Conservation (phyloP, 2,797 vertebrate genomes). For the Sebastes hubbsi region DNA sequence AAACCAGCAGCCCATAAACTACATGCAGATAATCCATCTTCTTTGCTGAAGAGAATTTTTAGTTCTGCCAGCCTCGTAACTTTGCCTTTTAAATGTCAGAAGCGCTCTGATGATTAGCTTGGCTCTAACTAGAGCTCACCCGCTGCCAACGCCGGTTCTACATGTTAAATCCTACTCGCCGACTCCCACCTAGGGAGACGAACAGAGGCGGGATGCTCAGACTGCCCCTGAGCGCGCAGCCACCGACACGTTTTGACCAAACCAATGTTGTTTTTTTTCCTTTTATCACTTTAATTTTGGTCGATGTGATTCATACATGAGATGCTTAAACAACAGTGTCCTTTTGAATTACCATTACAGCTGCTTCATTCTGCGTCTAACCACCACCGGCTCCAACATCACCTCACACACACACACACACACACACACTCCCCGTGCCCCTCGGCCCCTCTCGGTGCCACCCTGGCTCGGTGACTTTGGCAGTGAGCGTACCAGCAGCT, state of each 20-base stretch:
- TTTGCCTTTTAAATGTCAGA: slow-evolving; percentile 62
- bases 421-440: slow-evolving; percentile 43
- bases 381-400: slow-evolving; percentile 36
- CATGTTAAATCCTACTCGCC: slow-evolving; percentile 40
- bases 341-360: slow-evolving; percentile 59
- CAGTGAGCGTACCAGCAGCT: slow-evolving; percentile 76
- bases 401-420: slow-evolving; percentile 38
- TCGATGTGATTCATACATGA: slow-evolving; percentile 26
- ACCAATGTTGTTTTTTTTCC: slow-evolving; percentile 17
- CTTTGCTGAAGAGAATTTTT: slow-evolving; percentile 26
- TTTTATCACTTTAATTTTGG: slow-evolving; percentile 33
- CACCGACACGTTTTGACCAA: slow-evolving; percentile 36
- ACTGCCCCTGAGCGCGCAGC: slow-evolving; percentile 17
- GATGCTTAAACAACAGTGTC: slow-evolving; percentile 55
- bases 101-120: slow-evolving; percentile 47
- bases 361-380: slow-evolving; percentile 55
- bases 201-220: slow-evolving; percentile 23
- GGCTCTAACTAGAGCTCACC: slow-evolving; percentile 39
- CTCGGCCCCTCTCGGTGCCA: slow-evolving; percentile 67
- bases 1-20: slow-evolving; percentile 41
- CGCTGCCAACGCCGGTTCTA: slow-evolving; percentile 18
- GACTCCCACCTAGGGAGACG: slow-evolving; percentile 37
- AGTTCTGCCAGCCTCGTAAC: slow-evolving; percentile 39
- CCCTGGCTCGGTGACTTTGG: slow-evolving; percentile 79
- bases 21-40: slow-evolving; percentile 21